A percentile compares a stretch with the other conserved stretches of the same genome.
These are phyloP conservation scores for Phocoena sinus DNA, from an alignment of 2,113 vertebrate genomes.

Conservation along the genomic window DNA sequence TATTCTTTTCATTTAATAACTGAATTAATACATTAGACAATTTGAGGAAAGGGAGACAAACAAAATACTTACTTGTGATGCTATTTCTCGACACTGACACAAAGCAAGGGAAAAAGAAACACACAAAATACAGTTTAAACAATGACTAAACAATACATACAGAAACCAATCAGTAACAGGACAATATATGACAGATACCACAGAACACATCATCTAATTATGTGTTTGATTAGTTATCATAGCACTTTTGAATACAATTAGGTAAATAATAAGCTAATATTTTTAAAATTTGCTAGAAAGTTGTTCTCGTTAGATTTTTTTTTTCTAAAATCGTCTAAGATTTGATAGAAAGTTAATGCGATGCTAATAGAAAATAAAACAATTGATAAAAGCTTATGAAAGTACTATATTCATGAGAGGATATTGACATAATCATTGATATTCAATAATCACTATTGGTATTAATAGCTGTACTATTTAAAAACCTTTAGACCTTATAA, in stretches of 20 bases:
- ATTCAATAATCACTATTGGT: neutral
- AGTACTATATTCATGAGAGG: neutral
- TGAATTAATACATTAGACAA: neutral
- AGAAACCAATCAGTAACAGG: constrained; percentile 17
- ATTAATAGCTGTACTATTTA: neutral
- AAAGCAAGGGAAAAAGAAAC: constrained; percentile 59
- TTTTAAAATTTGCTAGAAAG: neutral
- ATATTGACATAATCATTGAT: neutral
- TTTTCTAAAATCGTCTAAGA: neutral
- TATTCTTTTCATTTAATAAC: neutral
- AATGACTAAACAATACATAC: constrained; percentile 53
- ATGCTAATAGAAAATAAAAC: neutral
- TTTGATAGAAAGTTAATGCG: neutral
- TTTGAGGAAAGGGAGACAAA: constrained; percentile 54
- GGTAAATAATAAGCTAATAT: neutral
- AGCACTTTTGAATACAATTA: neutral
- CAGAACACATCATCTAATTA: neutral
- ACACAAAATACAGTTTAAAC: constrained; percentile 77
- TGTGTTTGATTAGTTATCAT: neutral
- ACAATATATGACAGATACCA: constrained; percentile 6
- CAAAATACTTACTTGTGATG: constrained; percentile 83
- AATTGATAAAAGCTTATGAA: neutral
- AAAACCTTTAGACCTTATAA: neutral
- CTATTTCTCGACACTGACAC: constrained; percentile 82
- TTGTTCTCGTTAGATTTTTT: neutral